These are phyloP conservation scores for Phrynosoma blainvillii DNA, from an alignment of 2,113 vertebrate species.

Conservation along the genomic window DNA sequence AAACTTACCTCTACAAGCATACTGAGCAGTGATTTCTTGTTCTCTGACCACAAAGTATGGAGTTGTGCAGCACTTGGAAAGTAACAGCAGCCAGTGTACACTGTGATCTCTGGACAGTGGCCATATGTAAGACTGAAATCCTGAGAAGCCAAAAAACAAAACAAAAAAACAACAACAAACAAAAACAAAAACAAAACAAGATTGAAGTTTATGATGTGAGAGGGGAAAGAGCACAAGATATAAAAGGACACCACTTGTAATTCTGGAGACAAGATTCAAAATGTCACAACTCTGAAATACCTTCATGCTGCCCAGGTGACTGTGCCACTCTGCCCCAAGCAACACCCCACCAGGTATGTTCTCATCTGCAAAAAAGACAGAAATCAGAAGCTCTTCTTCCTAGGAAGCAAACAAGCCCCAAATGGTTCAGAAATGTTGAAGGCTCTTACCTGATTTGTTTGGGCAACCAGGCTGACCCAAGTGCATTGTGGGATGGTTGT, in stretches of 20 bases:
- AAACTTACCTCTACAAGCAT: constrained; percentile 95
- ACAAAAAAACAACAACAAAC: not conserved
- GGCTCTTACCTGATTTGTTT: constrained; percentile 86
- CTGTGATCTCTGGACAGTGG: constrained; percentile 96
- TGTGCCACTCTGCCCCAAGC: constrained; percentile 91
- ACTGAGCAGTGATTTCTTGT: constrained; percentile 92
- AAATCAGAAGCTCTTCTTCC: constrained; percentile 14
- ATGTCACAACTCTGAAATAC: constrained; percentile 64
- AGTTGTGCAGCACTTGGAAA: constrained; percentile 90
- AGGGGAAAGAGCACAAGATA: not conserved
- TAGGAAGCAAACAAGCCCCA: not conserved
- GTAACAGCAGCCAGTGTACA: constrained; percentile 93
- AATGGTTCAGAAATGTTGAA: not conserved
- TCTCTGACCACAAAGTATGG: constrained; percentile 87
- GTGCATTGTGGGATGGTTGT: constrained; percentile 92
- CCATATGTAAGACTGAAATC: constrained; percentile 93
- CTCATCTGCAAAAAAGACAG: constrained; percentile 71
- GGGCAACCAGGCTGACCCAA: constrained; percentile 88
- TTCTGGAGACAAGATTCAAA: not conserved
- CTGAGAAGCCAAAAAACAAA: constrained; percentile 70
- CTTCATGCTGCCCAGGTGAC: constrained; percentile 98
- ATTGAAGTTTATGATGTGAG: not conserved
- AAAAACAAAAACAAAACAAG: not conserved
- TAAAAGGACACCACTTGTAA: too few species aligned
- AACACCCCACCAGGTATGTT: constrained; percentile 88